Evolutionary conservation across 1,140 invertebrate genomes (phyloP).

Genomic region (Bombus haemorrhoidalis): DNA sequence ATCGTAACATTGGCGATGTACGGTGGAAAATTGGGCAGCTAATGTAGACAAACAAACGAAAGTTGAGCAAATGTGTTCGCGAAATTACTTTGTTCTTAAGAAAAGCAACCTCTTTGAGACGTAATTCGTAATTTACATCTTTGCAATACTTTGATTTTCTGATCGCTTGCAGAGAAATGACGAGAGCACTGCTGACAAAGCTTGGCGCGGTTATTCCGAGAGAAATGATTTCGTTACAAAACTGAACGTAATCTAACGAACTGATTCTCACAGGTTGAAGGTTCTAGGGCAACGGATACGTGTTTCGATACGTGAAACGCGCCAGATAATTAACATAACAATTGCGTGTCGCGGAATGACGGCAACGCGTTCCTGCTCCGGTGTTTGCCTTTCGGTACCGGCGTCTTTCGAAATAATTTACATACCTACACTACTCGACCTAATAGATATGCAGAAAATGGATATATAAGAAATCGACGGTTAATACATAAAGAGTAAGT

Average conservation of each 20-base stretch:
- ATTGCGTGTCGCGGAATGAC: constrained; percentile 40
- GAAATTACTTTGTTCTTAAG: too few species aligned
- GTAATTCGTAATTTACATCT: too few species aligned
- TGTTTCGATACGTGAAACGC: constrained; percentile 47
- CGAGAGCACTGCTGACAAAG: background rate
- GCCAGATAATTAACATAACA: constrained; percentile 48
- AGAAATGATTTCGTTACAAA: constrained; percentile 22
- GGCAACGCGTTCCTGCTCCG: constrained; percentile 29
- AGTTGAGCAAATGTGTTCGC: too few species aligned
- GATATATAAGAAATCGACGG: too few species aligned
- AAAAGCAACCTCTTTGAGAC: too few species aligned
- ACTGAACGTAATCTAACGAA: constrained; percentile 32
- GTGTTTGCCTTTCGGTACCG: constrained; percentile 24
- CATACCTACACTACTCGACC: background rate
- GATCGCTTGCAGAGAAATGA: background rate
- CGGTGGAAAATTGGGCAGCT: background rate
- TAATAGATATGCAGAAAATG: background rate
- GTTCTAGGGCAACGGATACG: constrained; percentile 48
- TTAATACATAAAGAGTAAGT: too few species aligned
- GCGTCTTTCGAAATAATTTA: constrained; percentile 21
- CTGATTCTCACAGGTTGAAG: constrained; percentile 46
- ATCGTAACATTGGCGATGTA: too few species aligned
- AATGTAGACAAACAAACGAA: background rate
- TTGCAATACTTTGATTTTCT: background rate
- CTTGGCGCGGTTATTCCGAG: background rate